Percentiles rank a stretch among this genome's conserved stretches.
phyloP scores from a whole-genome alignment of 2,113 vertebrate species.

The Ovibos moschatus region DNA sequence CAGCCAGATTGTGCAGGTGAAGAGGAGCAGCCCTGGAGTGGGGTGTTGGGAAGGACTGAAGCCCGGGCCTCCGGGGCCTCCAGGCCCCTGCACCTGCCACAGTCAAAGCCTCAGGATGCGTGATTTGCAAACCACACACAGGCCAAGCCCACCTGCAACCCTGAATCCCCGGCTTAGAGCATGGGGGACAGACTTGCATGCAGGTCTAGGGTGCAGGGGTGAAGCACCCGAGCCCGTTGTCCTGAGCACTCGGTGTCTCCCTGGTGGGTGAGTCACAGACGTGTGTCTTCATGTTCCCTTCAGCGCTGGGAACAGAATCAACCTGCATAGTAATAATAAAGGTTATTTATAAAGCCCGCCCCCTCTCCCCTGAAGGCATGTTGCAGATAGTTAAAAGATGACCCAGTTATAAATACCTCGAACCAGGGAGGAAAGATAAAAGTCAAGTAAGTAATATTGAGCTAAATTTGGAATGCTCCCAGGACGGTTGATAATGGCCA shows the following conservation, averaged over 20 bases:
- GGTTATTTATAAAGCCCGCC: constrained; percentile 67
- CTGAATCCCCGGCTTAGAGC: background rate
- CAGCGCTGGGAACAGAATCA: background rate
- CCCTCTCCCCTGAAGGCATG: constrained; percentile 40
- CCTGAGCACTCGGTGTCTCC: background rate
- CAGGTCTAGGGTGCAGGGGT: accelerated
- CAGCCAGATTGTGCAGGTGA: accelerated
- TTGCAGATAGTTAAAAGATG: constrained; percentile 59
- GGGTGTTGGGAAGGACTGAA: background rate
- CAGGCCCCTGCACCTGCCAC: background rate
- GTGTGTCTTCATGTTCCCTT: constrained; percentile 41
- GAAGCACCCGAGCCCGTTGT: background rate
- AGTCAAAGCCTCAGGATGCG: accelerated
- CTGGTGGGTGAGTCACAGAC: constrained; percentile 49
- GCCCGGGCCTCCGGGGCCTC: background rate
- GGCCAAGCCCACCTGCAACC: background rate
- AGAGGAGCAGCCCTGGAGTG: background rate
- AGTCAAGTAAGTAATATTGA: background rate
- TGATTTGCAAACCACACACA: background rate
- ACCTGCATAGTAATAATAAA: background rate
- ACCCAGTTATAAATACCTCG: constrained; percentile 44
- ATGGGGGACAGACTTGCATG: accelerated
- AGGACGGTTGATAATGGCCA: background rate
- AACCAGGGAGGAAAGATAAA: constrained; percentile 29
- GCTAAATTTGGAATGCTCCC: background rate